Base-by-base conservation (phyloP, 2,113 vertebrate species). In the Sapayoa aenigma region DNA sequence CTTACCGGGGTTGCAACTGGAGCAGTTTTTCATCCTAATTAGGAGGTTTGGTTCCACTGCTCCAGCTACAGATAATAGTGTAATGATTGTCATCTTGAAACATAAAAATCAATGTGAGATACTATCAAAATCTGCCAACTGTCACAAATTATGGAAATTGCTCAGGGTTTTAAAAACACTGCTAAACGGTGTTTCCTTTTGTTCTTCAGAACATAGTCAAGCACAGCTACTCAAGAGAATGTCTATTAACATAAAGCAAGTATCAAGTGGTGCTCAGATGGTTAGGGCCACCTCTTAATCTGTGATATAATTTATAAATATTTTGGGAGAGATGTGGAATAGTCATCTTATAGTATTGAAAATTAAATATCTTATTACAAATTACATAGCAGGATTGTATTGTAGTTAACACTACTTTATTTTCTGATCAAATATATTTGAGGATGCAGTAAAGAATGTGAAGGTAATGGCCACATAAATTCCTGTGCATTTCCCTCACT, bases 41-140 rank as follows among this genome's bases (percentile, higher is more conserved):
- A 98, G 97, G 97, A 97, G 97, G 98, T 97, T 97, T 94, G 90
- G 91, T 97, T 97, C 93, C 86, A 96, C 87, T 97, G 97, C 95
- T 98, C 97, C 97, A 96, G 93, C 97, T 97, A 91, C 95, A 97
- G 96, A 98, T 98, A 98, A 98, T 97, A 97, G 96, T 95, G 88
- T 97, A 98, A 98, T 98, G 97, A 98, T 98, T 98, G 97, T 98
- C 97, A 96, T 97, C 97, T 95, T 95, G 94, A 97, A 97, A 98
- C 94, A 94, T 95, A 96, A 96, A 97, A 98, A 97, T 98, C 97
- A 81, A 97, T 98, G 84, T 44, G 89, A 94, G 96, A 97, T 97
- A 84, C 88, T 92, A 92, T 97, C 95, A 95, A 90, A 97, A 97
- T 96, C 95, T 97, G 86, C 83, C 41, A 5, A 95, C 93, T 97